phyloP scores from a whole-genome alignment of 2,888 invertebrate genomes.

The Homarus gammarus region DNA sequence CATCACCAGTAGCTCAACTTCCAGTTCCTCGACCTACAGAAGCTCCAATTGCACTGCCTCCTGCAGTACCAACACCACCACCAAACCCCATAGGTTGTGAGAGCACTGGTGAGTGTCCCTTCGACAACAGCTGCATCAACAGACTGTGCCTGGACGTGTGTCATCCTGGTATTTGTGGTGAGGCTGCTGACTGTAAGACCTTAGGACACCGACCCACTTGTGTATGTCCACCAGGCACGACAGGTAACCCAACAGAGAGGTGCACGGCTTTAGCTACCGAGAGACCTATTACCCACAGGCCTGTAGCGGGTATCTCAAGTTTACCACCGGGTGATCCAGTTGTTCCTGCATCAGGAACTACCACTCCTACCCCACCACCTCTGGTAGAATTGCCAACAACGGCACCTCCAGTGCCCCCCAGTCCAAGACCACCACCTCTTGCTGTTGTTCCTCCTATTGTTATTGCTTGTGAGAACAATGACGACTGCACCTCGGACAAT shows the following conservation, averaged over 20 bases:
- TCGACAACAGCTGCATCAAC: slow-evolving; percentile 66
- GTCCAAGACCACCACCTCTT: slow-evolving; percentile 50
- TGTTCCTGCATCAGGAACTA: slow-evolving; percentile 20
- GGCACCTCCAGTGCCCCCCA: slow-evolving; percentile 16
- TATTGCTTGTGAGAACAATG: slow-evolving; percentile 81
- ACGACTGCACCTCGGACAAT: slow-evolving; percentile 66
- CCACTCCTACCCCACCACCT: slow-evolving; percentile 27
- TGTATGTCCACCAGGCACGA: slow-evolving; percentile 80
- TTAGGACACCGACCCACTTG: slow-evolving; percentile 88
- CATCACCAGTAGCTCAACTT: slow-evolving; percentile 39
- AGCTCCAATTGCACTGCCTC: slow-evolving; percentile 78
- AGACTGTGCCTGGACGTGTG: slow-evolving; percentile 64
- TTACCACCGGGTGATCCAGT: slow-evolving; percentile 6
- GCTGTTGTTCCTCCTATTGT: slow-evolving; percentile 78
- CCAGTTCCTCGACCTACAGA: slow-evolving; percentile 30
- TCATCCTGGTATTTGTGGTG: slow-evolving; percentile 59
- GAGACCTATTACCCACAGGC: neutral
- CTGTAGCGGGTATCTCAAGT: slow-evolving; percentile 15
- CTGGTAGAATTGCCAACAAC: slow-evolving; percentile 36
- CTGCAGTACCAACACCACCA: slow-evolving; percentile 87
- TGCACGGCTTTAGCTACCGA: slow-evolving; percentile 75
- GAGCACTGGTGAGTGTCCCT: slow-evolving; percentile 60
- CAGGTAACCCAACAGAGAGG: slow-evolving; percentile 72
- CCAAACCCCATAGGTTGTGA: slow-evolving; percentile 81
- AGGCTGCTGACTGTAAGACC: slow-evolving; percentile 81